These are phyloP conservation scores for Sciurus carolinensis DNA, from an alignment of 2,797 vertebrate genomes.

Conservation along the genomic window DNA sequence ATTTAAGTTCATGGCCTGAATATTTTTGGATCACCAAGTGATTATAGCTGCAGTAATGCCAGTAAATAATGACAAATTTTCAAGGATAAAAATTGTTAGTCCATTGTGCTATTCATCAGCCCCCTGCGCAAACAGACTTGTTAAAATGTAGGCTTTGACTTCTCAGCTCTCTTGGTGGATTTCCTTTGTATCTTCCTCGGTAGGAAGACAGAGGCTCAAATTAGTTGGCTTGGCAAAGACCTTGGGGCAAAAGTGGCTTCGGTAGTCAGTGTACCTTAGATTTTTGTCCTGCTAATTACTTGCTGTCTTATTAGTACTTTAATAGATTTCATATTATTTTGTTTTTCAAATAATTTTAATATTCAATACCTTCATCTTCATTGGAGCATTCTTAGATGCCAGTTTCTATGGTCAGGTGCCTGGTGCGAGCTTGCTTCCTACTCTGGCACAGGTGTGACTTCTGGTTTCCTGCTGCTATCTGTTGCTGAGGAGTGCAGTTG, in stretches of 20 bases:
- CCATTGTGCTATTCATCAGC: neutral
- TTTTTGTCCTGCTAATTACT: neutral
- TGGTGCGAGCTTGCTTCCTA: neutral
- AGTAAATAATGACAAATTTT: constrained; percentile 21
- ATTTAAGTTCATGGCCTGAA: neutral
- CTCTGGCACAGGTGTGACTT: neutral
- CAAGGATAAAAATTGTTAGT: neutral
- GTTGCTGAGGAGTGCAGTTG: neutral
- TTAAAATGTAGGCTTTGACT: neutral
- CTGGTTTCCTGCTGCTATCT: neutral
- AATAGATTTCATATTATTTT: neutral
- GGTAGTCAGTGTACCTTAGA: neutral
- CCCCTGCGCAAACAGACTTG: neutral
- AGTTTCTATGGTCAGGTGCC: neutral
- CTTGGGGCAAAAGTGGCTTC: neutral
- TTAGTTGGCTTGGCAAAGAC: neutral
- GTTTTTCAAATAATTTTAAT: neutral
- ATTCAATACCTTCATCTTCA: neutral
- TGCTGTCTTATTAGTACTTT: neutral
- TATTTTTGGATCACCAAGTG: neutral
- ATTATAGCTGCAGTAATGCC: neutral
- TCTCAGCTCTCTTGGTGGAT: neutral
- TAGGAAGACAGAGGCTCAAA: neutral
- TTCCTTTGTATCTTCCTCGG: neutral
- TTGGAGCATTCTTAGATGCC: neutral